Evolutionary conservation across 1,140 invertebrate species (phyloP), one percentile per base, ranked within the genome.

Genomic region (Listronotus oregonensis): DNA sequence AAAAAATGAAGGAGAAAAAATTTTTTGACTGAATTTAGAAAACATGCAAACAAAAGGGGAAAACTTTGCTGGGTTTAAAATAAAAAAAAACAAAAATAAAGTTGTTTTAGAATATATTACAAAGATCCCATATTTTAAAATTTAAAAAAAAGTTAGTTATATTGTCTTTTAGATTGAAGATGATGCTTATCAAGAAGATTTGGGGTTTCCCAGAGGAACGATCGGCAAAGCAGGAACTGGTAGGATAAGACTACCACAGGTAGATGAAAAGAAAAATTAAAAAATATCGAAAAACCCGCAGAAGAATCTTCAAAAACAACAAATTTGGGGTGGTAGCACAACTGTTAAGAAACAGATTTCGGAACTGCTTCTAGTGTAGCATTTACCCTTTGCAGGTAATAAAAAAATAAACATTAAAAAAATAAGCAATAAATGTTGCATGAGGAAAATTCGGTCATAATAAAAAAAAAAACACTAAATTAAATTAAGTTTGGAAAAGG

Each of bases 151-250:
- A 27, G 21, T 27, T 27, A 27, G 8, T 7, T 27, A 5, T 3
- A 27, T 27, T 27, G 18, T 50, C 56, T 64, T 44, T 1, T 78
- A 97, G 91, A 98, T 99, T 77, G 96, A 99, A 81, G 97, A 99
- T 76, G 98, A 99, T 81, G 96, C 97, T 1, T 99, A 99, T 80
- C 98, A 99, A 85, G 96, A 98, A 78, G 96, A 99, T 80, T 85
- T 99, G 64, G 97, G 97, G 1, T 99, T 99, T 78, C 92, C 94
- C 0, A 85, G 97, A 68, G 98, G 98, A 17, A 95, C 94, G 5
- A 92, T 99, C 69, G 96, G 96, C 3, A 98, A 98, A 81, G 87
- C 91, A 11, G 92, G 92, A 52, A 93, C 93, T 0, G 96, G 96
- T 0, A 85, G 94, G 66, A 93, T 99, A 39, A 84, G 97, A 14